Base-by-base conservation (phyloP, 2,797 vertebrate genomes). In the Spinus olivaceus region DNA sequence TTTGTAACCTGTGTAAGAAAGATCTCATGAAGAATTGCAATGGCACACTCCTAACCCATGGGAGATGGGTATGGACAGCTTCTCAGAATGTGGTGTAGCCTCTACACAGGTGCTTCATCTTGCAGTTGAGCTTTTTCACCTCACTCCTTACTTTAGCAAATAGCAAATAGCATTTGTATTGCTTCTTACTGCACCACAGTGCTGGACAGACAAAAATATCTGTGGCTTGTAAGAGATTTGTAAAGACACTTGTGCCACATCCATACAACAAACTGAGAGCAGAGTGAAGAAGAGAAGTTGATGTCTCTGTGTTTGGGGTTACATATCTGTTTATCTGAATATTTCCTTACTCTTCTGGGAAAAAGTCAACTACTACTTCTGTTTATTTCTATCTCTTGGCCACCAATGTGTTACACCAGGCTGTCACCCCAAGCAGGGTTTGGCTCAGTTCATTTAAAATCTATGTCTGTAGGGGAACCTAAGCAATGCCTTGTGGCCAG, bases 61-160 rank as follows among this genome's bases (percentile, higher is more conserved):
- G 86, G 93, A 92, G 86, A 88, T 10, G 56, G 44, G 63, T 67
- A 95, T 12, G 53, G 78, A 70, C 88, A 96, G 66, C n/a, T 86
- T 81, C 81, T 70, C 92, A 76, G 90, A 94, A 94, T 0, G 11
- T 81, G 81, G 46, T 57, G 42, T 17, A 81, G 46, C 53, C 69
- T 80, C 64, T 28, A 65, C 71, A 82, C 39, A 25, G 86, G 69
- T 80, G 76, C 51, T 84, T 66, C 73, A 30, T 76, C 67, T 85
- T 70, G 46, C 42, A 80, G 32, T 60, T 23, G 8, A 70, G 56
- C 24, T 82, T 79, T 81, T 84, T 27, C 92, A 71, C 42, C 57
- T 39, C 12, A 30, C 21, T 61, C 35, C 88, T 63, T 72, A 72
- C 39, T 65, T 54, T 20, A 50, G 47, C 23, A 87, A 82, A 81